Evolutionary conservation across 2,888 invertebrate species (phyloP).

Genomic region (Brachyptera risi): DNA sequence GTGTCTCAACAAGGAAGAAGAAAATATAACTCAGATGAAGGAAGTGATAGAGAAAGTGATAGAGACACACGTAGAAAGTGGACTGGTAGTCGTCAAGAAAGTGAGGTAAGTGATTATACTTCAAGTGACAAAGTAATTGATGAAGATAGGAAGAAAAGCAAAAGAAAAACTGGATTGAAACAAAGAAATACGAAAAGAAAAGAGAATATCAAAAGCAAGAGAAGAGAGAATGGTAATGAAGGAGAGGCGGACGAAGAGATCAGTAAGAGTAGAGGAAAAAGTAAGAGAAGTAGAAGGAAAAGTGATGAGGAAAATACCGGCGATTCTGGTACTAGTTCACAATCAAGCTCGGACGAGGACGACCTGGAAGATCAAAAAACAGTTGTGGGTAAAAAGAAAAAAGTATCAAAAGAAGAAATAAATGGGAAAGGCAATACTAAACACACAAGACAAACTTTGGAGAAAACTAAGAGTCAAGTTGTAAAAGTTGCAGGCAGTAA

Average conservation of each 20-base stretch:
- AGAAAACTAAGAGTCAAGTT: too few relatives aligned
- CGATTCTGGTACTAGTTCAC: background rate
- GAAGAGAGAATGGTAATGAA: too few relatives aligned
- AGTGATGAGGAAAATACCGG: conserved; percentile 18
- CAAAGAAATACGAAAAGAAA: conserved; percentile 13
- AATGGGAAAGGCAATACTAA: too few relatives aligned
- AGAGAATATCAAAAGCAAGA: conserved; percentile 6
- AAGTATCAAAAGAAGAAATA: background rate
- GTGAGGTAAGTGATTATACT: conserved; percentile 13
- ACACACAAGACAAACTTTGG: too few relatives aligned
- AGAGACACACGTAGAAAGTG: conserved; percentile 19
- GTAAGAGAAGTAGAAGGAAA: conserved; percentile 19
- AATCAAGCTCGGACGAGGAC: conserved; percentile 18
- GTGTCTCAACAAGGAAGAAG: too few relatives aligned
- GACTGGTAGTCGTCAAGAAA: conserved; percentile 5
- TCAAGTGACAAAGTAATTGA: background rate
- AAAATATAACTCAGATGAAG: conserved; percentile 26
- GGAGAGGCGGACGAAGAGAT: conserved; percentile 20
- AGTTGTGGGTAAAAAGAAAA: background rate
- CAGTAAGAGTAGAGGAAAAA: conserved; percentile 3
- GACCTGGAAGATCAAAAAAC: background rate
- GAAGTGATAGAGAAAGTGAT: conserved; percentile 6
- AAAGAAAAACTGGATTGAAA: conserved; percentile 8
- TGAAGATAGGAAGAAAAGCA: conserved; percentile 12
- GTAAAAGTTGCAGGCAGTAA: too few relatives aligned